These are phyloP conservation scores for Thyatira batis DNA, from an alignment of 2,888 invertebrate species.

Conservation along the genomic window DNA sequence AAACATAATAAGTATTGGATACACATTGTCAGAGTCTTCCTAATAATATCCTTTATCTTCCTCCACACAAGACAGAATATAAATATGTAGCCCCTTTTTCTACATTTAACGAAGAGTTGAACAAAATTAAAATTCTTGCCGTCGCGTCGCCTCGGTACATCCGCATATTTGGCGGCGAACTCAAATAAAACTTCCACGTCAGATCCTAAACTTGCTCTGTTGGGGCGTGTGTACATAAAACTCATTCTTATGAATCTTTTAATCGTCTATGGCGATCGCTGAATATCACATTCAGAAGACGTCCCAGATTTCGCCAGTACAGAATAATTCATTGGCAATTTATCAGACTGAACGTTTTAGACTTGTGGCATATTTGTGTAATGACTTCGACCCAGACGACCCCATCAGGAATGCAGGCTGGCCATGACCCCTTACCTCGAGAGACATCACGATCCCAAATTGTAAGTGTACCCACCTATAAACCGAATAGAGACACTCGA, in stretches of 20 bases:
- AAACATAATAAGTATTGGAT: too few species aligned
- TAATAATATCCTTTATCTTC: too few species aligned
- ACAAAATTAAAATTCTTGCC: constrained; percentile 5
- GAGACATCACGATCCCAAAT: not conserved
- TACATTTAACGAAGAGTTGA: not conserved
- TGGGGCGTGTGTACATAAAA: constrained; percentile 1
- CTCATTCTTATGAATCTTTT: constrained; percentile 1
- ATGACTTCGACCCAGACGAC: not conserved
- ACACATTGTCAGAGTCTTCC: too few species aligned
- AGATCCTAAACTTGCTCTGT: constrained; percentile 1
- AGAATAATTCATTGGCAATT: not conserved
- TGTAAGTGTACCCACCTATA: not conserved
- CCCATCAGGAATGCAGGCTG: not conserved
- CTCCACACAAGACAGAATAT: not conserved
- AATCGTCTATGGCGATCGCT: not conserved
- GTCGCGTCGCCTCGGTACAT: not conserved
- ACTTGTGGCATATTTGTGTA: not conserved
- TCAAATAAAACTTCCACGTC: constrained; percentile 1
- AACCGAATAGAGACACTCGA: not conserved
- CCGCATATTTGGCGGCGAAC: constrained; percentile 2
- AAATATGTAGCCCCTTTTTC: not conserved
- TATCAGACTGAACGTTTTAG: not conserved
- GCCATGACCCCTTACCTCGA: not conserved
- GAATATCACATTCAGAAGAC: not conserved
- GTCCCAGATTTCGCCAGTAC: not conserved